A percentile compares a stretch with the other conserved stretches of the same genome.
phyloP scores from a whole-genome alignment of 2,888 invertebrate genomes.

The Plagodis pulveraria region DNA sequence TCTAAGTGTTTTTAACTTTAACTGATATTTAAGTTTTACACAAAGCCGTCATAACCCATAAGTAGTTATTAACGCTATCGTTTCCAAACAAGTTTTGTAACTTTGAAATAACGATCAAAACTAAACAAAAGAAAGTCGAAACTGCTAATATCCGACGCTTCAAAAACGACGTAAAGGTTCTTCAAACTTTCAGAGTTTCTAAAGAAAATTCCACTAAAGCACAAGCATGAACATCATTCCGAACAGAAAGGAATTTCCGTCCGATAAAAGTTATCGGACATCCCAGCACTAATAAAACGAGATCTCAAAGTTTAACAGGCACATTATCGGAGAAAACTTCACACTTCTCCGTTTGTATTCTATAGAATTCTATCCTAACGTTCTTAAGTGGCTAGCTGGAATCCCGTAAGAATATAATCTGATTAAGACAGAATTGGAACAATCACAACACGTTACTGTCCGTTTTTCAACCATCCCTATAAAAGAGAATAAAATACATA shows the following conservation, averaged over 20 bases:
- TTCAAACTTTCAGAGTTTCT: conserved; percentile 16
- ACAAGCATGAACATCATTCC: conserved; percentile 22
- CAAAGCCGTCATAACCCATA: no score
- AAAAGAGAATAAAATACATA: no score
- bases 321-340: conserved; percentile 26
- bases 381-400: no score
- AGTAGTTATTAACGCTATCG: no score
- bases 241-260: conserved; percentile 25
- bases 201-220: conserved; percentile 19
- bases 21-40: no score
- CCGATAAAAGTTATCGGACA: conserved; percentile 30
- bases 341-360: conserved; percentile 8
- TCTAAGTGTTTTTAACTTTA: no score
- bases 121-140: not conserved
- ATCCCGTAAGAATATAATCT: no score
- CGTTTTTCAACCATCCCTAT: no score
- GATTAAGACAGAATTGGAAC: no score
- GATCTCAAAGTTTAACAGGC: conserved; percentile 28
- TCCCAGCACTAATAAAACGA: conserved; percentile 27
- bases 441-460: no score
- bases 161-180: conserved; percentile 8
- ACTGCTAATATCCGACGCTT: conserved; percentile 1
- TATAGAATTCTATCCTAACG: not conserved
- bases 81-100: no score
- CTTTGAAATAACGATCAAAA: not conserved